phyloP scores from a whole-genome alignment of 2,113 vertebrate genomes.

The Dipodomys stephensi region DNA sequence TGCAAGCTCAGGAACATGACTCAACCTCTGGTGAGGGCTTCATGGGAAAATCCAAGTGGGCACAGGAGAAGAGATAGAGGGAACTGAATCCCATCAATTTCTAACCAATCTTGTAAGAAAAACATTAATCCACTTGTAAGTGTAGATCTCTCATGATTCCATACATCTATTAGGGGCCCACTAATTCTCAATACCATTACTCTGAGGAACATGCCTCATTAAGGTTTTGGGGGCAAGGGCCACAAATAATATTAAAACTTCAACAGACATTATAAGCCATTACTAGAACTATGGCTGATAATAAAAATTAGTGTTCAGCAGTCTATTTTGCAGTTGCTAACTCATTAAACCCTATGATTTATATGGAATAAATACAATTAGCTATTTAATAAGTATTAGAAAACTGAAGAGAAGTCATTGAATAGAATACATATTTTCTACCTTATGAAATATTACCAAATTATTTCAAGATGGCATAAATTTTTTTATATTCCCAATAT shows the following conservation, averaged over 20 bases:
- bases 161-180: neutral
- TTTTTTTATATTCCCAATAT: neutral
- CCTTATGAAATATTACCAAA: neutral
- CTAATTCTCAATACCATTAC: neutral
- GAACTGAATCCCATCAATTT: neutral
- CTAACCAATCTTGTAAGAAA: neutral
- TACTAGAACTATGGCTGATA: neutral
- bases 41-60: neutral
- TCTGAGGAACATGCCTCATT: neutral
- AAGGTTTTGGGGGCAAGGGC: neutral
- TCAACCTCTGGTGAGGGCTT: neutral
- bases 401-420: neutral
- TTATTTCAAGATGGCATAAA: neutral
- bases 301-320: constrained; percentile 27
- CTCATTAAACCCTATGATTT: constrained; percentile 1
- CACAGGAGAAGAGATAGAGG: neutral
- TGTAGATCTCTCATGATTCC: neutral
- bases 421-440: neutral
- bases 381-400: neutral
- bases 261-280: neutral
- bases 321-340: constrained; percentile 13
- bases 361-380: neutral
- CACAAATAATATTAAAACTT: neutral
- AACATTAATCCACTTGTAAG: neutral
- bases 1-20: neutral